A percentile compares a stretch with the other conserved stretches of the same genome.
Conservation (phyloP, 2,888 invertebrate species). For the Tachina lurida region DNA sequence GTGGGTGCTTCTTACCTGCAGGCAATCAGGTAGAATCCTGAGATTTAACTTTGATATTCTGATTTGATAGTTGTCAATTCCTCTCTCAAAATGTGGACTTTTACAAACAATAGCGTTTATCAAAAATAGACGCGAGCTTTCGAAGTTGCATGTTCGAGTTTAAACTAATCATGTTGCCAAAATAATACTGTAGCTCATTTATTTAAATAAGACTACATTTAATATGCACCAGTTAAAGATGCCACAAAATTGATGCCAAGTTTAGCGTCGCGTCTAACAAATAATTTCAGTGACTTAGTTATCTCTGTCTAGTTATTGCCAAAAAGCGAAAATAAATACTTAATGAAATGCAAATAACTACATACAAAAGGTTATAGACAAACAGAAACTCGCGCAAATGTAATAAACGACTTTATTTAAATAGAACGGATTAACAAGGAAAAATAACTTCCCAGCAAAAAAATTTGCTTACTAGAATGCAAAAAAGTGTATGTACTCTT, state of each 20-base stretch:
- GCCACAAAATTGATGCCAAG: constrained; percentile 54
- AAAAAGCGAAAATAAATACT: constrained; percentile 2
- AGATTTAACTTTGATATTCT: too few relatives aligned
- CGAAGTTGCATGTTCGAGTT: neutral
- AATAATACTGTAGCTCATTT: constrained; percentile 19
- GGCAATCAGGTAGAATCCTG: too few relatives aligned
- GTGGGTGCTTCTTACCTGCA: too few relatives aligned
- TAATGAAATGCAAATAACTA: neutral
- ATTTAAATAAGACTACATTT: constrained; percentile 2
- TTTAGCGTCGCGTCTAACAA: constrained; percentile 53
- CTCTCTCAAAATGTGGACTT: too few relatives aligned
- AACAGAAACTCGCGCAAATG: constrained; percentile 35
- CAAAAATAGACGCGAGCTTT: neutral
- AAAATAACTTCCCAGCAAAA: too few relatives aligned
- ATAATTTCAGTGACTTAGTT: constrained; percentile 65
- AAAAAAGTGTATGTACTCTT: too few relatives aligned
- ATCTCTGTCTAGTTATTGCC: constrained; percentile 31
- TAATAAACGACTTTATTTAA: constrained; percentile 29
- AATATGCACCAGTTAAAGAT: neutral
- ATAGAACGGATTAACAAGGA: neutral
- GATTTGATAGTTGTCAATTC: too few relatives aligned
- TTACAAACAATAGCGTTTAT: too few relatives aligned
- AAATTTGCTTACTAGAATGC: too few relatives aligned
- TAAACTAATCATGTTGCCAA: constrained; percentile 1
- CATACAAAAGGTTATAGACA: neutral